Conservation (phyloP, 2,797 vertebrate species). For the Gobionotothen gibberifrons region DNA sequence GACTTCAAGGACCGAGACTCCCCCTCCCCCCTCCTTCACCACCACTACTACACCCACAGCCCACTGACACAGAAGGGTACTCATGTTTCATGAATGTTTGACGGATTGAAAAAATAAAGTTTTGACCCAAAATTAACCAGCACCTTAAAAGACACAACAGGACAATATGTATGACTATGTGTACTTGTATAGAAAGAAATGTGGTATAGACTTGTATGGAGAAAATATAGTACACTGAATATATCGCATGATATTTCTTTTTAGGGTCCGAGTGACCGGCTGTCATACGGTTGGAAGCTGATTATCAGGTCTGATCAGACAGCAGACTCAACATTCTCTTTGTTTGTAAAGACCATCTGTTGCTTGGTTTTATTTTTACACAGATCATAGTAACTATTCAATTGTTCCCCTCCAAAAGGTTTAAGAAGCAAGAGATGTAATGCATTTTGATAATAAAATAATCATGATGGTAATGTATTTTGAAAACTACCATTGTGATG, state of each 20-base stretch:
- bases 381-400: slow-evolving; percentile 91
- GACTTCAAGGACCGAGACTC: slow-evolving; percentile 49
- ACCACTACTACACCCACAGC: slow-evolving; percentile 23
- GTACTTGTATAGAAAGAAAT: slow-evolving; percentile 84
- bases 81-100: slow-evolving; percentile 83
- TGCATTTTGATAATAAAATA: slow-evolving; percentile 99
- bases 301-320: slow-evolving; percentile 63
- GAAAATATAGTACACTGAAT: slow-evolving; percentile 84
- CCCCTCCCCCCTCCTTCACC: background rate
- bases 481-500: slow-evolving; percentile 67
- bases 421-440: slow-evolving; percentile 89
- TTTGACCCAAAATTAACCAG: slow-evolving; percentile 83
- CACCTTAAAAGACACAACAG: slow-evolving; percentile 84
- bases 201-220: slow-evolving; percentile 83
- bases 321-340: slow-evolving; percentile 58
- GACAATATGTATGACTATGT: slow-evolving; percentile 81
- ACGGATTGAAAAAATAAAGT: slow-evolving; percentile 59
- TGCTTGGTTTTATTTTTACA: slow-evolving; percentile 86
- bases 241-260: slow-evolving; percentile 80
- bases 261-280: slow-evolving; percentile 62
- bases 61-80: slow-evolving; percentile 68
- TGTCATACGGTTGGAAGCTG: slow-evolving; percentile 57
- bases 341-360: slow-evolving; percentile 69
- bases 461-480: slow-evolving; percentile 90
- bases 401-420: slow-evolving; percentile 83